phyloP scores from a whole-genome alignment of 2,113 vertebrate genomes.

The Limanda limanda region DNA sequence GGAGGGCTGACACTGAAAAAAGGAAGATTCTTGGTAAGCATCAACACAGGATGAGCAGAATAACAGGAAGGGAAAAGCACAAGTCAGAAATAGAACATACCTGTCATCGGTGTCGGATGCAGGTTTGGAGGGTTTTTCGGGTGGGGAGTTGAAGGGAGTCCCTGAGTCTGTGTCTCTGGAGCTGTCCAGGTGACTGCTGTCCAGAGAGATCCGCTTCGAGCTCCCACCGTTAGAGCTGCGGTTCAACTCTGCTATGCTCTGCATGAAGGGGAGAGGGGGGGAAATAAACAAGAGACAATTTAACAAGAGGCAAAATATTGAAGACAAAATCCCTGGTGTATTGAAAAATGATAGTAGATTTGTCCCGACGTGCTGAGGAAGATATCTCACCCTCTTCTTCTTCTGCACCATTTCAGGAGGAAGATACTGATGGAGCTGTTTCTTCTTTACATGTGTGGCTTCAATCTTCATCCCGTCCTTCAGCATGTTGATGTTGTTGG shows the following conservation, averaged over 20 bases:
- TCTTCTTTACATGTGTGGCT: constrained; percentile 94
- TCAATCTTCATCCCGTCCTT: constrained; percentile 98
- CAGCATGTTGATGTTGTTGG: constrained; percentile 93
- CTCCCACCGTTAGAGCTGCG: constrained; percentile 83
- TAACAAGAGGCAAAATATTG: too few relatives aligned
- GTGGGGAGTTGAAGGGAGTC: constrained; percentile 83
- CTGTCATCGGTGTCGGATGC: constrained; percentile 81
- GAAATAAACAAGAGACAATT: neutral
- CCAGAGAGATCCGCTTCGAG: constrained; percentile 87
- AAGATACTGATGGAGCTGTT: constrained; percentile 94
- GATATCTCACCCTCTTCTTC: constrained; percentile 89
- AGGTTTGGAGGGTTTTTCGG: constrained; percentile 80
- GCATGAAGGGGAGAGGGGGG: constrained; percentile 15
- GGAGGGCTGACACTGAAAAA: constrained; percentile 70
- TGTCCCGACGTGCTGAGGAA: too few relatives aligned
- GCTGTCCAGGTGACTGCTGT: constrained; percentile 85
- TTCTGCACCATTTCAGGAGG: constrained; percentile 92
- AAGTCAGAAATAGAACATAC: constrained; percentile 64
- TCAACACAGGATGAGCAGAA: neutral
- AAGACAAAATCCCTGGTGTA: neutral
- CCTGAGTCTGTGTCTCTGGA: constrained; percentile 88
- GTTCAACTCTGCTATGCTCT: constrained; percentile 88
- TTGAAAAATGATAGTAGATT: too few relatives aligned
- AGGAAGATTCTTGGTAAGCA: neutral
- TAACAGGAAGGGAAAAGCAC: neutral